Base-by-base conservation (phyloP, 1,140 invertebrate genomes). In the Idris sp. region DNA sequence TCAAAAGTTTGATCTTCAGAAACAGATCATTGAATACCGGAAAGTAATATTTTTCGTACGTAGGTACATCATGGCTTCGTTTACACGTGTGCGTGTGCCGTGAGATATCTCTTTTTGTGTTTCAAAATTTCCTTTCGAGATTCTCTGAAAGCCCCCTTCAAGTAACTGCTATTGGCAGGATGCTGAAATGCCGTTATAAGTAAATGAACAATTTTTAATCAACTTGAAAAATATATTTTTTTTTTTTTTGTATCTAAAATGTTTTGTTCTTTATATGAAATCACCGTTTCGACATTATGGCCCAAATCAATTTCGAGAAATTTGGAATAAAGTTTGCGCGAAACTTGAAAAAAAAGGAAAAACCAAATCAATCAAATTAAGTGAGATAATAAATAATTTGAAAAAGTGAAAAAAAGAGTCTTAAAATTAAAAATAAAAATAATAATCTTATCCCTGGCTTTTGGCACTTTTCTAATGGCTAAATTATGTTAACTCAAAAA, bases 21-120 rank as follows among this genome's bases (percentile, higher is more conserved):
- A 80, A 81, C 73, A 75, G 74, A 74, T 79, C 75, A 43, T 77
- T 48, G n/a, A 78, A 77, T 77, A 80, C 79, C 76, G 72, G 74
- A 74, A 78, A 68, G 68, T 64, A 76, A 75, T 53, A 81, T 65
- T 76, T n/a, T 80, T 81, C 80, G 80, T 79, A 80, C 80, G 78
- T 74, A 83, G 79, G 75, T 83, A 85, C 80, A 82, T 84, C 77
- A 81, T 84, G 86, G 82, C 83, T 83, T 86, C 83, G 78, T 81
- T 79, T 81, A 83, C 84, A 84, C 82, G 85, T 85, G 85, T 87
- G 83, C 83, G 84, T 85, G 84, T 86, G 84, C 84, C 83, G 83
- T 81, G 78, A 79, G 75, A 72, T 81, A 79, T 81, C 69, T 78
- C 77, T 74, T 79, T 79, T 72, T 77, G 58, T 77, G 61, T 81